Conservation (phyloP, 1,140 invertebrate species). For the Apocrypta bakeri region DNA sequence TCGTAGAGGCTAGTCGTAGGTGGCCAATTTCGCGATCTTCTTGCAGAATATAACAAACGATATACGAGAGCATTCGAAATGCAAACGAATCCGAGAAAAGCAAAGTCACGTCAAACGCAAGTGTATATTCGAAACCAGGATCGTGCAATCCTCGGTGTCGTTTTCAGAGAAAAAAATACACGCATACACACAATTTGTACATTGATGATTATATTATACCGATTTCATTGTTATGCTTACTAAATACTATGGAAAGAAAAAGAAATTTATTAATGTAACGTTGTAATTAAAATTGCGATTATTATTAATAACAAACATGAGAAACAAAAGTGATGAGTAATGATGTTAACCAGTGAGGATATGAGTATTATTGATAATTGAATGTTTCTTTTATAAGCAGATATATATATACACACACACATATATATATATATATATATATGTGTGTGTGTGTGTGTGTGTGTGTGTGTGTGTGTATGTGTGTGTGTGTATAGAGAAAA, state of each 20-base stretch:
- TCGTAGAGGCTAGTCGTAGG: constrained; percentile 4
- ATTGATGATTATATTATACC: constrained; percentile 6
- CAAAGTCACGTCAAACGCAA: not conserved
- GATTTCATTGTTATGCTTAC: constrained; percentile 41
- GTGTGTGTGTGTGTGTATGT: too few species aligned
- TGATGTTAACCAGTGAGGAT: not conserved
- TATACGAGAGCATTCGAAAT: not conserved
- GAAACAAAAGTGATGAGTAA: constrained; percentile 8
- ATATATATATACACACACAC: constrained; percentile 23
- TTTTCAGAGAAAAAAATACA: not conserved
- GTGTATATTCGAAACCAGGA: not conserved
- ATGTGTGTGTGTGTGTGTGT: too few species aligned
- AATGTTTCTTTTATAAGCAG: constrained; percentile 16
- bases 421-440: too few species aligned
- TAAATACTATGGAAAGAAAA: constrained; percentile 14
- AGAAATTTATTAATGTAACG: constrained; percentile 37
- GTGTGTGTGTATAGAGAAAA: not conserved
- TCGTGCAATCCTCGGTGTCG: constrained; percentile 5
- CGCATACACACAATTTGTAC: not conserved
- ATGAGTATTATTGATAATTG: constrained; percentile 12
- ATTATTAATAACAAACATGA: not conserved
- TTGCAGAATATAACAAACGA: constrained; percentile 1
- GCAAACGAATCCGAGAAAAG: not conserved
- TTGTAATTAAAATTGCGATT: constrained; percentile 22
- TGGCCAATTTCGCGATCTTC: constrained; percentile 23